phyloP scores from a whole-genome alignment of 2,113 vertebrate species.

The Empidonax traillii region DNA sequence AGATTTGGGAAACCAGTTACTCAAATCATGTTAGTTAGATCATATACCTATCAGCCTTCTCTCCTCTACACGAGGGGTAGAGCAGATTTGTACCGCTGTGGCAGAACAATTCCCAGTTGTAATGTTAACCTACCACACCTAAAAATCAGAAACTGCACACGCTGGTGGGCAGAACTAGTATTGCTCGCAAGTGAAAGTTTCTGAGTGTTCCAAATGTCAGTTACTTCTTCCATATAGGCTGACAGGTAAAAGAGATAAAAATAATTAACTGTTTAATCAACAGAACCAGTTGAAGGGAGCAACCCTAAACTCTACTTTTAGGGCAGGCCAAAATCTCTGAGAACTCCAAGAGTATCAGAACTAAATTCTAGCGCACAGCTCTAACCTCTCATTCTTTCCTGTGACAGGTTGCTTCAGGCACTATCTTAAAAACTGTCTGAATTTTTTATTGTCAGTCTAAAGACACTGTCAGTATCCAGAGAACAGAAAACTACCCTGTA shows the following conservation, averaged over 20 bases:
- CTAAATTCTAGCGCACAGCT: not conserved
- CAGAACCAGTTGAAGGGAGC: not conserved
- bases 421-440: not conserved
- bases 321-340: not conserved
- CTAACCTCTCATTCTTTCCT: not conserved
- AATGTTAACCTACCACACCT: not conserved
- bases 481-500: not conserved
- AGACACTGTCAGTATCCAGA: not conserved
- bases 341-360: not conserved
- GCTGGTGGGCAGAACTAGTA: not conserved
- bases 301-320: not conserved
- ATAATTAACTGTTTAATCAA: not conserved
- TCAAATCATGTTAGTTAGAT: not conserved
- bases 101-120: not conserved
- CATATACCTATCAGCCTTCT: not conserved
- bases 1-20: not conserved
- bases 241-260: not conserved
- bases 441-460: constrained; percentile 1
- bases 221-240: not conserved
- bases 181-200: not conserved
- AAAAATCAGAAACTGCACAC: not conserved
- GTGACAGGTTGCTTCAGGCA: not conserved
- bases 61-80: not conserved
- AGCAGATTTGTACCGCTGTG: not conserved
- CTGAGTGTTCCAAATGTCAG: not conserved